A percentile compares a stretch with the other conserved stretches of the same genome.
These are phyloP conservation scores for Harpagoxenus sublaevis DNA, from an alignment of 2,888 invertebrate species.

Conservation along the genomic window DNA sequence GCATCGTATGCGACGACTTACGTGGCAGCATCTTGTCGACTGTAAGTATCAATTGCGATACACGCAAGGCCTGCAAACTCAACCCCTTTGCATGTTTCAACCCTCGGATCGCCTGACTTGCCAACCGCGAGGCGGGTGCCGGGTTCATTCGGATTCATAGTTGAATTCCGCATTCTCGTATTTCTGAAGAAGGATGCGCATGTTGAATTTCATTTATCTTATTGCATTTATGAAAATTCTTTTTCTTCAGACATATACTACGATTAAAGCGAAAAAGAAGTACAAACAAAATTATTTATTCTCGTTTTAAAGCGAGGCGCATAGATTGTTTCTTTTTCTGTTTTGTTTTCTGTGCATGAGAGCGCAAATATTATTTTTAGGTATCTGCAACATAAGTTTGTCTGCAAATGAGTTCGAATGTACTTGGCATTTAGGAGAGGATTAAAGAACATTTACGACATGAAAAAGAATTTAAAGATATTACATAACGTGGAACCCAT, in stretches of 20 bases:
- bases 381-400: neutral
- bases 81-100: neutral
- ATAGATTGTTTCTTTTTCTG: neutral
- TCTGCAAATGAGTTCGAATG: neutral
- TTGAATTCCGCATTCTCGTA: neutral
- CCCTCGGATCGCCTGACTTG: neutral
- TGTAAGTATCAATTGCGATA: constrained; percentile 4
- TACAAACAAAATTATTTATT: neutral
- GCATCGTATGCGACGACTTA: neutral
- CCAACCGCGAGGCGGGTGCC: neutral
- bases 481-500: neutral
- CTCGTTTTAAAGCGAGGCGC: neutral
- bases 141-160: neutral
- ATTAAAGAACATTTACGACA: neutral
- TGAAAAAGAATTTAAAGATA: neutral
- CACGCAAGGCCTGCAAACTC: neutral
- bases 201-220: neutral
- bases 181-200: neutral
- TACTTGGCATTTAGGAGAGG: neutral
- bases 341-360: neutral
- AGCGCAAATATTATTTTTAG: neutral
- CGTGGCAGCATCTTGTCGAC: neutral
- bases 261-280: neutral
- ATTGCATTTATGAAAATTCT: neutral
- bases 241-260: neutral